A percentile compares a stretch with the other conserved stretches of the same genome.
These are phyloP conservation scores for Scortum barcoo DNA, from an alignment of 2,113 vertebrate species.

Conservation along the genomic window DNA sequence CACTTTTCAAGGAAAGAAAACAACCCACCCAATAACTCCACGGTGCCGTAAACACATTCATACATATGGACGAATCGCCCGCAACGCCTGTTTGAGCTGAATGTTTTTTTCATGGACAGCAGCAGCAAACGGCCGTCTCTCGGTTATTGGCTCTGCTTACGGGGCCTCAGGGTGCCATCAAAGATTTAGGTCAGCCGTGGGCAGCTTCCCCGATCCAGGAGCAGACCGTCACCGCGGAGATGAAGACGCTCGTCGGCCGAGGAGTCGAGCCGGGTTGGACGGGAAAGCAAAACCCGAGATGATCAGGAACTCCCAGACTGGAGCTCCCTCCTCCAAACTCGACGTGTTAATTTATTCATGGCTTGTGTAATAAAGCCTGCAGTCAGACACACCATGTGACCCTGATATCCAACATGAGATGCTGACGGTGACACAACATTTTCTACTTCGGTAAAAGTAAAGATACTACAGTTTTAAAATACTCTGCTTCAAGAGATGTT, in stretches of 20 bases:
- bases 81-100: not conserved
- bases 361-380: not conserved
- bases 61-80: slow-evolving; percentile 48
- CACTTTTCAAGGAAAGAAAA: slow-evolving; percentile 21
- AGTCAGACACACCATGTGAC: too few species aligned
- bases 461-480: too few species aligned
- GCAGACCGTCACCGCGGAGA: slow-evolving; percentile 8
- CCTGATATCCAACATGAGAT: too few species aligned
- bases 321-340: not conserved
- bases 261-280: not conserved
- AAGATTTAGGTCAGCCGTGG: slow-evolving; percentile 72
- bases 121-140: slow-evolving; percentile 20
- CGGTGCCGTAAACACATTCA: slow-evolving; percentile 49
- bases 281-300: slow-evolving; percentile 1
- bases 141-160: slow-evolving; percentile 43
- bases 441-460: too few species aligned
- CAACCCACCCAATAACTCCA: slow-evolving; percentile 26
- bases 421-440: too few species aligned
- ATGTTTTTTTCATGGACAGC: slow-evolving; percentile 44
- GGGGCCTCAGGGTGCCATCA: slow-evolving; percentile 64
- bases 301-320: not conserved
- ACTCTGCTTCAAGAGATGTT: too few species aligned
- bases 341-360: slow-evolving; percentile 14
- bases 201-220: slow-evolving; percentile 16
- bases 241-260: not conserved